phyloP scores from a whole-genome alignment of 2,888 invertebrate genomes.

The Parelbella ahira region DNA sequence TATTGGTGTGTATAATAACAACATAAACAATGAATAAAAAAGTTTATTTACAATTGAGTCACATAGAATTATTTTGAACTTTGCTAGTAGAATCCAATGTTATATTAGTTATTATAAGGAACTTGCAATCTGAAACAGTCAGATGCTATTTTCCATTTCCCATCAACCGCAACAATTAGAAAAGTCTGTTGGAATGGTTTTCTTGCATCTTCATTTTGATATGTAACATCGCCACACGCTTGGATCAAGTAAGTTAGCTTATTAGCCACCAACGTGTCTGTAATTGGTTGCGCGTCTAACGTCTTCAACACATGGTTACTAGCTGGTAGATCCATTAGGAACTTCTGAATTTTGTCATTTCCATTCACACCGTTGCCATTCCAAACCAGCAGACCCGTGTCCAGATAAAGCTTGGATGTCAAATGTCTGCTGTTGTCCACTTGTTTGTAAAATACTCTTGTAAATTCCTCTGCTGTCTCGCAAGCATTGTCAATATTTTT shows the following conservation, averaged over 20 bases:
- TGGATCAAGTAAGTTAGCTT: slow-evolving; percentile 91
- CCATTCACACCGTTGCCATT: slow-evolving; percentile 94
- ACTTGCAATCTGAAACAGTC: slow-evolving; percentile 92
- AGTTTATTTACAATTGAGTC: too few species aligned
- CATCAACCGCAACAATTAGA: slow-evolving; percentile 91
- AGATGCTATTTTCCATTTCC: slow-evolving; percentile 96
- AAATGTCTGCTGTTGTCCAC: slow-evolving; percentile 92
- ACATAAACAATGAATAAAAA: too few species aligned
- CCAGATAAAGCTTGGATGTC: slow-evolving; percentile 90
- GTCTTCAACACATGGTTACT: slow-evolving; percentile 88
- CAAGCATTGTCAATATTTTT: slow-evolving; percentile 89
- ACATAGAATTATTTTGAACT: too few species aligned
- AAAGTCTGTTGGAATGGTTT: slow-evolving; percentile 92
- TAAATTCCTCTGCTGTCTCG: slow-evolving; percentile 93
- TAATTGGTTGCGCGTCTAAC: slow-evolving; percentile 93
- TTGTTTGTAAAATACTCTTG: slow-evolving; percentile 93
- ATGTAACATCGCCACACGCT: slow-evolving; percentile 90
- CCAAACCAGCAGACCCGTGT: slow-evolving; percentile 92
- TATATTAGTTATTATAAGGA: slow-evolving; percentile 50
- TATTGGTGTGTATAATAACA: too few species aligned
- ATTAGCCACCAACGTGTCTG: slow-evolving; percentile 86
- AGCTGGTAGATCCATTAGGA: slow-evolving; percentile 89
- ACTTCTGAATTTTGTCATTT: slow-evolving; percentile 91
- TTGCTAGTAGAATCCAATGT: too few species aligned
- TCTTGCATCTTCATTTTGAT: slow-evolving; percentile 76